Percentiles rank a stretch among this genome's conserved stretches.
Evolutionary conservation across 2,888 invertebrate species (phyloP).

Genomic region (Pristionchus arcanus): DNA sequence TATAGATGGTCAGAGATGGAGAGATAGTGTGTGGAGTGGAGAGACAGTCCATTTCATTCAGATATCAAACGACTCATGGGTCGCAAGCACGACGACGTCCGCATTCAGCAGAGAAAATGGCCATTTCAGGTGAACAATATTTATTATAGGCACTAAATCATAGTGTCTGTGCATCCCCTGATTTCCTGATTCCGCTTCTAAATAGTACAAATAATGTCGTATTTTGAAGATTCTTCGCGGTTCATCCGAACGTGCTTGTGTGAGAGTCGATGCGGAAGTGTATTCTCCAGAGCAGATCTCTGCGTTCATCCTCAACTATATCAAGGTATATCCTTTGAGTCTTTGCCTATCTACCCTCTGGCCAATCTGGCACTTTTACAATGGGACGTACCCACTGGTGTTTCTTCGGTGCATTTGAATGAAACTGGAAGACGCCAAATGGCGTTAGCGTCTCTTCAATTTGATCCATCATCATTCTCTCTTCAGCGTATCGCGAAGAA

Average conservation of each 20-base stretch:
- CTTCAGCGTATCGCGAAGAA: constrained; percentile 28
- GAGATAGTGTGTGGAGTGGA: neutral
- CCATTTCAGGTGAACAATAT: constrained; percentile 22
- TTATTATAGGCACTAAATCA: too few species aligned
- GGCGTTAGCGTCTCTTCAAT: neutral
- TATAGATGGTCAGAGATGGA: neutral
- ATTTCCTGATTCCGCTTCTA: neutral
- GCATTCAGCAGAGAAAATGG: neutral
- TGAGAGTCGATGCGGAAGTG: constrained; percentile 13
- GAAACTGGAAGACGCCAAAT: neutral
- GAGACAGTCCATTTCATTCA: neutral
- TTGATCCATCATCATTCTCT: neutral
- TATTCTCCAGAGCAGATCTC: constrained; percentile 27
- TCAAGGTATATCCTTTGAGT: neutral
- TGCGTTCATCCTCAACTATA: constrained; percentile 28
- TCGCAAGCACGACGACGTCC: neutral
- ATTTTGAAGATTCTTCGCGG: neutral
- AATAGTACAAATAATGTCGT: neutral
- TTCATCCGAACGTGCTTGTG: neutral
- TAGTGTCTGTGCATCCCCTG: neutral
- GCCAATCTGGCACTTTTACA: neutral
- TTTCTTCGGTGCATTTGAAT: neutral
- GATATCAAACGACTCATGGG: constrained; percentile 52
- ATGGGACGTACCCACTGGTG: neutral
- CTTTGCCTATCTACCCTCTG: neutral